These are phyloP conservation scores for Anguilla rostrata DNA, from an alignment of 2,113 vertebrate species.

Conservation along the genomic window DNA sequence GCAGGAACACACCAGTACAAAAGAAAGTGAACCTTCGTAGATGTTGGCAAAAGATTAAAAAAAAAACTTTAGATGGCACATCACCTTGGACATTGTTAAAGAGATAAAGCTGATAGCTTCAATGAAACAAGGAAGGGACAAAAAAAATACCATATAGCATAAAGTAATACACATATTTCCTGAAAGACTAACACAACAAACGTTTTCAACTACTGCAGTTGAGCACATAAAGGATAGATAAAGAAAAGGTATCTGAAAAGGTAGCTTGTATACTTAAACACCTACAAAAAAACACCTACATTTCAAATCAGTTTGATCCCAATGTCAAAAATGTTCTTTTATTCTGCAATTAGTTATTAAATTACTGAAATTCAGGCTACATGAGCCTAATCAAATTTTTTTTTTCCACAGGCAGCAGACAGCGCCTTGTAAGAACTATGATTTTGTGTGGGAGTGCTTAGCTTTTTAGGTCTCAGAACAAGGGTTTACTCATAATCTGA, in stretches of 20 bases:
- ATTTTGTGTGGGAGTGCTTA: slow-evolving; percentile 16
- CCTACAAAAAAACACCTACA: neutral
- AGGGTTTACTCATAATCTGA: slow-evolving; percentile 31
- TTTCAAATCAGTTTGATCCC: neutral
- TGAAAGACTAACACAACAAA: neutral
- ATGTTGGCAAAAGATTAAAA: neutral
- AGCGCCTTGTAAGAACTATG: neutral
- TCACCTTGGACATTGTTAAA: neutral
- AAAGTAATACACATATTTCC: neutral
- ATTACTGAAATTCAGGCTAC: neutral
- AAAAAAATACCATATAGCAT: neutral
- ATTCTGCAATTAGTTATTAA: neutral
- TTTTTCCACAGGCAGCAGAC: neutral
- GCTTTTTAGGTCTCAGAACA: neutral
- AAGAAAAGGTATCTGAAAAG: neutral
- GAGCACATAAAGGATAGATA: neutral
- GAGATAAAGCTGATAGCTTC: neutral
- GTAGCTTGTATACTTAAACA: neutral
- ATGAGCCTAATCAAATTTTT: neutral
- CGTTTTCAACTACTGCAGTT: neutral
- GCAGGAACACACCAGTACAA: neutral
- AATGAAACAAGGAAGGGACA: neutral
- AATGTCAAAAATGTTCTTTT: neutral
- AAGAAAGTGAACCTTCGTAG: neutral
- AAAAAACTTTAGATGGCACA: too few relatives aligned